Conservation (phyloP, 2,888 invertebrate species). For the Leptarthrus brevirostris region DNA sequence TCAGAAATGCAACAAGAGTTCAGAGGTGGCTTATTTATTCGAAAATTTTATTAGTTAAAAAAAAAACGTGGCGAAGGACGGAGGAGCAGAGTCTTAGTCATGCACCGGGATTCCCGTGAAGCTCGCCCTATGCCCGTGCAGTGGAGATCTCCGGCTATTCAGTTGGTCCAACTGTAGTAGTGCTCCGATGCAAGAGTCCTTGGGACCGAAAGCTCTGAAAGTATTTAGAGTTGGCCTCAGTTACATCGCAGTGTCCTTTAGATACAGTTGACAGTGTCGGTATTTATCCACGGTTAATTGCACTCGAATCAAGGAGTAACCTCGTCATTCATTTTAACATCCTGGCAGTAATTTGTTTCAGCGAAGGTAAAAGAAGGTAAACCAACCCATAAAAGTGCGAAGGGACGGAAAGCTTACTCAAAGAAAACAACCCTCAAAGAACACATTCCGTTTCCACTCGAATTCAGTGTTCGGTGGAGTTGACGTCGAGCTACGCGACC, state of each 20-base stretch:
- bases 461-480: background rate
- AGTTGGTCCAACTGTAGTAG: background rate
- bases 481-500: slow-evolving; percentile 33
- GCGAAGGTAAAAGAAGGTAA: background rate
- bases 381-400: slow-evolving; percentile 20
- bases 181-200: slow-evolving; percentile 30
- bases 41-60: background rate
- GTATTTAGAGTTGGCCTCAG: slow-evolving; percentile 6
- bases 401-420: slow-evolving; percentile 18
- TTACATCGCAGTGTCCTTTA: slow-evolving; percentile 36
- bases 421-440: background rate
- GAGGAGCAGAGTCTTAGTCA: slow-evolving; percentile 12
- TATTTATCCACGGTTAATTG: background rate
- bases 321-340: background rate
- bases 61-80: background rate
- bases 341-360: background rate
- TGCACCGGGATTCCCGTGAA: background rate
- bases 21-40: background rate
- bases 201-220: slow-evolving; percentile 21
- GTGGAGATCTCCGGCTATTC: background rate
- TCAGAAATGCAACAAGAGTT: slow-evolving; percentile 6
- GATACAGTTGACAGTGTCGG: background rate
- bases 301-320: background rate
- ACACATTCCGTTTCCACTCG: slow-evolving; percentile 1
- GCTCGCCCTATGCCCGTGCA: background rate